phyloP scores from a whole-genome alignment of 1,140 invertebrate species.

The Leptinotarsa lineolata region DNA sequence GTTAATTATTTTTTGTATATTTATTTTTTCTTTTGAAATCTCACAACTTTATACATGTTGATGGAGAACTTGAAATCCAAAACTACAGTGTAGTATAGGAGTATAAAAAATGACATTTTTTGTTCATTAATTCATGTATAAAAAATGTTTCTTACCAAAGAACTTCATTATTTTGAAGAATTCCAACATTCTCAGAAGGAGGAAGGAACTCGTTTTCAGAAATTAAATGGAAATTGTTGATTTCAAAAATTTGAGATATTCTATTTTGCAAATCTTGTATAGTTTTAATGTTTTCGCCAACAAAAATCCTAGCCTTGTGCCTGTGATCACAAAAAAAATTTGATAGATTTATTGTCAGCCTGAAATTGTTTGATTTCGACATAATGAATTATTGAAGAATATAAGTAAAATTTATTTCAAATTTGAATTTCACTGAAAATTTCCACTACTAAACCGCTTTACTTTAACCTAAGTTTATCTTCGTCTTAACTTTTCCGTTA shows the following conservation, averaged over 20 bases:
- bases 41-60: background rate
- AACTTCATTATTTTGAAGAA: conserved; percentile 28
- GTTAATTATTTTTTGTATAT: background rate
- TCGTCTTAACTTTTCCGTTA: too few relatives aligned
- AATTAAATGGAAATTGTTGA: conserved; percentile 29
- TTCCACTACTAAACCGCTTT: too few relatives aligned
- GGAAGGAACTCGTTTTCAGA: conserved; percentile 30
- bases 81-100: background rate
- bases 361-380: background rate
- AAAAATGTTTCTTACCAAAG: conserved; percentile 17
- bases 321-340: conserved; percentile 29
- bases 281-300: conserved; percentile 27
- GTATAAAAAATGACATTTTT: background rate
- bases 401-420: too few relatives aligned
- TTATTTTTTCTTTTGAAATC: background rate
- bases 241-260: conserved; percentile 23
- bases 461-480: too few relatives aligned
- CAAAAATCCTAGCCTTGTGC: conserved; percentile 23
- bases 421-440: too few relatives aligned
- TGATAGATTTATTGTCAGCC: conserved; percentile 23
- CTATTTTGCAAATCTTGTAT: conserved; percentile 27
- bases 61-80: background rate
- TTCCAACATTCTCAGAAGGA: conserved; percentile 25
- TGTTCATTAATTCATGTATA: background rate
- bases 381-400: background rate